A percentile compares a stretch with the other conserved stretches of the same genome.
phyloP scores from a whole-genome alignment of 2,888 invertebrate species.

The Pristionchus arcanus region DNA sequence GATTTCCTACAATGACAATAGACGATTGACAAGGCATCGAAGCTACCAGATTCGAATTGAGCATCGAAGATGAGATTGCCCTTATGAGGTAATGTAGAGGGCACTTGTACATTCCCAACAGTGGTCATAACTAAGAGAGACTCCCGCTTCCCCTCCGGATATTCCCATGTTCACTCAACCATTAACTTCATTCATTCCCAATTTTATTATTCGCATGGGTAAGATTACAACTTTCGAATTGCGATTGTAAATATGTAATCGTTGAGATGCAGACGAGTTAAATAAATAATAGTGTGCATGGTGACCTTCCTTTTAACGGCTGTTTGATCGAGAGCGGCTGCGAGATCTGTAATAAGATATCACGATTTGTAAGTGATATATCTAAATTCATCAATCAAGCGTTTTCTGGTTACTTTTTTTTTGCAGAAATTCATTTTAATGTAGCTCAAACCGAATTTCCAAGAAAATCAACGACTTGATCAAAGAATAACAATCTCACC shows the following conservation, averaged over 20 bases:
- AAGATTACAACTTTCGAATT: not conserved
- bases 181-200: not conserved
- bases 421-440: too few species aligned
- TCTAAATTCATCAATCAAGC: too few species aligned
- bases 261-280: not conserved
- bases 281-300: not conserved
- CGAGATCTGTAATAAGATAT: constrained; percentile 11
- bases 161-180: constrained; percentile 49
- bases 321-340: constrained; percentile 33
- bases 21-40: constrained; percentile 52
- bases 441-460: too few species aligned
- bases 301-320: not conserved
- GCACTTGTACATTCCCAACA: constrained; percentile 81
- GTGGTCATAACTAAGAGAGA: constrained; percentile 63
- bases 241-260: not conserved
- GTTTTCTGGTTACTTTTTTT: too few species aligned
- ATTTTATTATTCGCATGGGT: constrained; percentile 38
- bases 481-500: not conserved
- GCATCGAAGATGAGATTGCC: constrained; percentile 82
- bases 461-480: too few species aligned
- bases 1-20: constrained; percentile 65
- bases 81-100: constrained; percentile 77
- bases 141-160: constrained; percentile 32
- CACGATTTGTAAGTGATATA: not conserved
- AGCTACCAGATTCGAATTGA: constrained; percentile 81